Evolutionary conservation across 1,140 invertebrate genomes (phyloP).

Genomic region (Zaprionus camerounensis): DNA sequence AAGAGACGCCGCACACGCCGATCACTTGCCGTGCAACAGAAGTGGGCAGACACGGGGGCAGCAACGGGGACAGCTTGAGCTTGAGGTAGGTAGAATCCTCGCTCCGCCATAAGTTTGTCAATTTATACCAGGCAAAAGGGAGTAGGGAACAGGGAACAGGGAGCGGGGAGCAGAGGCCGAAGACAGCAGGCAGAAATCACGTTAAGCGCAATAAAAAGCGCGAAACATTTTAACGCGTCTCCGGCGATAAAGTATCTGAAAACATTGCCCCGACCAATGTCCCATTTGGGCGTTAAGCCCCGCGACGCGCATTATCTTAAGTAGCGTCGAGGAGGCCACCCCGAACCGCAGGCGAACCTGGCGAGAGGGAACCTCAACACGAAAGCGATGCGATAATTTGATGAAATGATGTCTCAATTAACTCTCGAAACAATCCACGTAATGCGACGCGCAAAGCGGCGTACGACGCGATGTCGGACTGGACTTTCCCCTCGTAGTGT

Average conservation of each 20-base stretch:
- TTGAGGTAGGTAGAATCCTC: slow-evolving; percentile 25
- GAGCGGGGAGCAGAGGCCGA: slow-evolving; percentile 25
- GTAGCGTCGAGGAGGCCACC: slow-evolving; percentile 58
- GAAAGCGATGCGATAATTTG: slow-evolving; percentile 63
- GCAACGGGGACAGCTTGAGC: slow-evolving; percentile 7
- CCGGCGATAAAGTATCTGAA: slow-evolving; percentile 79
- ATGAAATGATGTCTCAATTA: slow-evolving; percentile 82
- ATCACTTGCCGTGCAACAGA: slow-evolving; percentile 8
- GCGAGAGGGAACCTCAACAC: slow-evolving; percentile 20
- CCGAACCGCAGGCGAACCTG: slow-evolving; percentile 32
- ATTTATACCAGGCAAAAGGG: slow-evolving; percentile 62
- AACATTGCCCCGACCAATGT: slow-evolving; percentile 75
- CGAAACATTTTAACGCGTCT: slow-evolving; percentile 81
- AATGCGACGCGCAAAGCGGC: no score
- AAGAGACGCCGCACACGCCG: slow-evolving; percentile 76
- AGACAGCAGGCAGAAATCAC: slow-evolving; percentile 61
- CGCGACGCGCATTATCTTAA: slow-evolving; percentile 72
- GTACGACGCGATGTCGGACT: not conserved
- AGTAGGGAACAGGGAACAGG: slow-evolving; percentile 10
- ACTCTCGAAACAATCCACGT: slow-evolving; percentile 40
- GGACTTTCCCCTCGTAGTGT: no score
- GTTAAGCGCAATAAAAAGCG: slow-evolving; percentile 82
- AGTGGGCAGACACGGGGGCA: no score
- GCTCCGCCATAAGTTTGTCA: slow-evolving; percentile 76
- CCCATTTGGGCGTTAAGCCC: slow-evolving; percentile 70